phyloP scores from a whole-genome alignment of 2,888 invertebrate species.

The Tetrapedia diversipes region DNA sequence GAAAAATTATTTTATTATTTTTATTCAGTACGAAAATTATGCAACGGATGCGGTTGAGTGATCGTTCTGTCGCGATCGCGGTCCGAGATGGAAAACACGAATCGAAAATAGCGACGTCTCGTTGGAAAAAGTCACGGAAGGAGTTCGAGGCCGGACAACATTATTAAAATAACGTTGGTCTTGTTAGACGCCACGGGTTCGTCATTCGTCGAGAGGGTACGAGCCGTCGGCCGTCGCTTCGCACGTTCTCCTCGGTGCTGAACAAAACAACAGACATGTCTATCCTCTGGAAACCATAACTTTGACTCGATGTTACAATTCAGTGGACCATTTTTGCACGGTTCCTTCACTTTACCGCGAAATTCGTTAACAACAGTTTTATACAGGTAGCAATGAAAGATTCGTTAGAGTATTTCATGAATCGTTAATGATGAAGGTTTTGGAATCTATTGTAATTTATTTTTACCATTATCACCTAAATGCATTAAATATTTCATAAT shows the following conservation, averaged over 20 bases:
- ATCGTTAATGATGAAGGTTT: too few species aligned
- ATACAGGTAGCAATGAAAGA: too few species aligned
- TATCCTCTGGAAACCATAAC: neutral
- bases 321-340: neutral
- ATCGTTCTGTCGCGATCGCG: too few species aligned
- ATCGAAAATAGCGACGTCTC: neutral
- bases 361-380: too few species aligned
- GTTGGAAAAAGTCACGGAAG: neutral
- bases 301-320: neutral
- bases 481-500: too few species aligned
- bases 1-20: neutral
- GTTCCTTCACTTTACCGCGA: too few species aligned
- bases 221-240: slow-evolving; percentile 78
- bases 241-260: neutral
- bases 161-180: slow-evolving; percentile 48
- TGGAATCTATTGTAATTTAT: too few species aligned
- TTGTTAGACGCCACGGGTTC: slow-evolving; percentile 37
- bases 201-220: slow-evolving; percentile 60
- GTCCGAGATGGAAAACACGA: neutral
- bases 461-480: too few species aligned
- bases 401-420: too few species aligned
- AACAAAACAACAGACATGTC: slow-evolving; percentile 17
- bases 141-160: slow-evolving; percentile 4
- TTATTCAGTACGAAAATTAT: neutral
- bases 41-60: neutral